Evolutionary conservation across 2,888 invertebrate species (phyloP), one percentile per base, ranked within the genome.

Genomic region (Ceraclea dissimilis): DNA sequence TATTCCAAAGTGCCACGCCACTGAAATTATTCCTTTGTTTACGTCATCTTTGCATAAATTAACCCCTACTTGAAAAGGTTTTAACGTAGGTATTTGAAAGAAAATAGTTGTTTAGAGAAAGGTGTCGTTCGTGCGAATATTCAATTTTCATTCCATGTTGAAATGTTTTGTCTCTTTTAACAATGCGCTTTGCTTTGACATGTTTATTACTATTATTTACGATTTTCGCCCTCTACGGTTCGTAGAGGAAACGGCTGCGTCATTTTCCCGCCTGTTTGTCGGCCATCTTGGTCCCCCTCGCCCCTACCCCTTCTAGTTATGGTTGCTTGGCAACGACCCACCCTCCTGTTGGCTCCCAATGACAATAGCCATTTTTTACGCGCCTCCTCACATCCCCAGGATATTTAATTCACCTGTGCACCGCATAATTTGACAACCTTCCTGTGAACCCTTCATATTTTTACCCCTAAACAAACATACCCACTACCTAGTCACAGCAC

Each of bases 201-300:
- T 39, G 39, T 39, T 39, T 39, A 39, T 39, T 39, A 39, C 39
- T 39, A 16, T 39, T 39, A 39, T 39, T 39, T 39, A 39, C 39
- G 39, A 39, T 39, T 39, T 39, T 39, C 39, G 39, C 39, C 39
- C 39, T 39, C 44, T 33, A 18, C 31, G 33, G 20, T 11, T 21
- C 54, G 54, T 53, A 71, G 71, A 66, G 70, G 71, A 64, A 71
- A 71, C 66, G 68, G 71, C 65, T 69, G 71, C 70, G 71, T 49
- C 49, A 48, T 46, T 57, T 57, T 57, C 71, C 56, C 56, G 56
- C 56, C 52, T 51, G 70, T 67, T 78, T 80, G 73, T 84, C 85
- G 65, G 85, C 85, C 72, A 86, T 86, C 74, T 85, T 84, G 65
- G 85, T 76, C 85, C 72, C 85, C 86, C 74, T 85, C 84, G 64